These are phyloP conservation scores for Thunnus albacares DNA, from an alignment of 2,797 vertebrate genomes.

Conservation along the genomic window DNA sequence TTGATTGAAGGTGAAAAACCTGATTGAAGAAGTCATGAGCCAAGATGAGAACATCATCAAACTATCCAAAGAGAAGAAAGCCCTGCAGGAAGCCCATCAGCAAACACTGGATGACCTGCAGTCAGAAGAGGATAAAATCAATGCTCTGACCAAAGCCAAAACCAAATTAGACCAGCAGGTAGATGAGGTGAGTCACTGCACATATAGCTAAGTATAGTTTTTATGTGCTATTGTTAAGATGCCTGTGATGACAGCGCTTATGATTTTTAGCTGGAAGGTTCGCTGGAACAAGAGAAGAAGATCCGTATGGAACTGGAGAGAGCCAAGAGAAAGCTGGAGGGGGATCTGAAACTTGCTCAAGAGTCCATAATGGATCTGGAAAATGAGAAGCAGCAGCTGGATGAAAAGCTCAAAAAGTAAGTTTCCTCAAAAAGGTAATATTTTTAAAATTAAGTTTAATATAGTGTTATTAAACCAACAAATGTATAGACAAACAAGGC, in stretches of 20 bases:
- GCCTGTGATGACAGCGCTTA: neutral
- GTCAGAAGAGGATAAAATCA: constrained; percentile 89
- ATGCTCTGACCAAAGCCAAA: constrained; percentile 85
- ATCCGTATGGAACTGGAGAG: constrained; percentile 86
- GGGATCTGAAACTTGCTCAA: constrained; percentile 88
- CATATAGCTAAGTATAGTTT: accelerated
- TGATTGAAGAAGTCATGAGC: constrained; percentile 87
- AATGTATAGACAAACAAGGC: too few species aligned
- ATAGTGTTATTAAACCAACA: too few species aligned
- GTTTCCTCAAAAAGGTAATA: neutral
- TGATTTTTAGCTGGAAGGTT: constrained; percentile 82
- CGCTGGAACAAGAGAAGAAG: constrained; percentile 90
- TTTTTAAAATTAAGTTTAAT: too few species aligned
- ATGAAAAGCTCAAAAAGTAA: constrained; percentile 90
- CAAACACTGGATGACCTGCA: constrained; percentile 87
- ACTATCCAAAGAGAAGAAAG: constrained; percentile 85
- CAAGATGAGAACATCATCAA: constrained; percentile 86
- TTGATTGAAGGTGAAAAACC: constrained; percentile 85
- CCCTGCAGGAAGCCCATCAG: constrained; percentile 85
- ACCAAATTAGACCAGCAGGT: constrained; percentile 89
- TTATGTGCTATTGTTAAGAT: accelerated
- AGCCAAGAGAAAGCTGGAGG: constrained; percentile 89
- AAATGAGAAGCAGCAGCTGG: constrained; percentile 87
- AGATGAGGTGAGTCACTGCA: constrained; percentile 84
- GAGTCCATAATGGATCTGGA: constrained; percentile 88